Evolutionary conservation across 1,140 invertebrate species (phyloP).

Genomic region (Octopus sinensis): DNA sequence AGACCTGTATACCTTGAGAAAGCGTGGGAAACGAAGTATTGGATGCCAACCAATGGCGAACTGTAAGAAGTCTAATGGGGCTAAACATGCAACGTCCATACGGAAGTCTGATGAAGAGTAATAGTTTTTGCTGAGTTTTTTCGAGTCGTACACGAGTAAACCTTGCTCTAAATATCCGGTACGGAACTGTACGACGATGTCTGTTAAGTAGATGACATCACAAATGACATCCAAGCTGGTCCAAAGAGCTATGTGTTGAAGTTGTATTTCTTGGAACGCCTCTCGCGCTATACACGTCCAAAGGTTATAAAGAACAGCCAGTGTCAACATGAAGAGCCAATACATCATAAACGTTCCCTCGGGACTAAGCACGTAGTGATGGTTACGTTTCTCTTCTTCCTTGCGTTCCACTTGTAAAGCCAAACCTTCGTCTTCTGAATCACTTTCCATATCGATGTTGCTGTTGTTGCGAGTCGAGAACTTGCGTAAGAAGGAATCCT

Average conservation of each 20-base stretch:
- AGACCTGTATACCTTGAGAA: conserved; percentile 78
- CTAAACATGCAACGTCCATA: conserved; percentile 78
- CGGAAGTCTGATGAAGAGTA: conserved; percentile 79
- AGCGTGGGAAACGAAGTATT: conserved; percentile 59
- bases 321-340: conserved; percentile 84
- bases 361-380: conserved; percentile 77
- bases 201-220: conserved; percentile 81
- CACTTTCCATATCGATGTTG: conserved; percentile 20
- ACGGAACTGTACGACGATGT: conserved; percentile 84
- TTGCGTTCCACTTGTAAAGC: conserved; percentile 16
- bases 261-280: conserved; percentile 85
- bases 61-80: conserved; percentile 84
- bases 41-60: conserved; percentile 50
- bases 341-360: conserved; percentile 94
- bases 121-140: conserved; percentile 86
- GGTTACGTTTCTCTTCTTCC: conserved; percentile 53
- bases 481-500: conserved; percentile 90
- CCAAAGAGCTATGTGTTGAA: conserved; percentile 68
- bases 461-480: conserved; percentile 81
- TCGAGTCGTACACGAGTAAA: conserved; percentile 86
- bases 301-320: conserved; percentile 88
- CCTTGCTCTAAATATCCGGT: conserved; percentile 95
- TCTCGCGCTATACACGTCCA: conserved; percentile 93
- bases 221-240: conserved; percentile 76
- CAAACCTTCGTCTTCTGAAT: conserved; percentile 23